Evolutionary conservation across 2,888 invertebrate species (phyloP).

Genomic region (Exephanes ischioxanthus): DNA sequence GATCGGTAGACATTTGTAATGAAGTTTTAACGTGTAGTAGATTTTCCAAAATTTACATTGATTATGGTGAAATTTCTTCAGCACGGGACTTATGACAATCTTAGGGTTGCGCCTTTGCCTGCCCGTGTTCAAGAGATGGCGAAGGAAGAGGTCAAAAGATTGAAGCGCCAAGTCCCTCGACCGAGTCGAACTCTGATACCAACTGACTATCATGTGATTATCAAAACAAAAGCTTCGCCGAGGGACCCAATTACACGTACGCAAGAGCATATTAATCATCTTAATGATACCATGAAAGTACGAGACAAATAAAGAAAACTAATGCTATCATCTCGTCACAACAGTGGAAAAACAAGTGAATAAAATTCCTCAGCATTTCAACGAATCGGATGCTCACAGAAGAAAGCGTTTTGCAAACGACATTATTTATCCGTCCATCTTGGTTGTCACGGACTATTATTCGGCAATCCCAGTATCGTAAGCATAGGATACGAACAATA

Average conservation of each 20-base stretch:
- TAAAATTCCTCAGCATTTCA: not conserved
- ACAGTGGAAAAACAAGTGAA: not conserved
- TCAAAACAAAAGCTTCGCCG: slow-evolving; percentile 1
- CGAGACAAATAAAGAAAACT: not conserved
- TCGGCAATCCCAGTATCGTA: too few species aligned
- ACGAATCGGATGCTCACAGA: not conserved
- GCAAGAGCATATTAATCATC: not conserved
- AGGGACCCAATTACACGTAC: not conserved
- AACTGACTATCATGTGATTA: slow-evolving; percentile 18
- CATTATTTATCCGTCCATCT: slow-evolving; percentile 15
- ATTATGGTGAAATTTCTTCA: not conserved
- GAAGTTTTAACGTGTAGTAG: not conserved
- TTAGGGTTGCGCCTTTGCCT: not conserved
- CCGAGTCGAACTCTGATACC: not conserved
- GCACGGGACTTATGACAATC: slow-evolving; percentile 14
- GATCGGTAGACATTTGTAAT: not conserved
- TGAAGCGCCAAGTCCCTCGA: not conserved
- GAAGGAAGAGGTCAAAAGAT: not conserved
- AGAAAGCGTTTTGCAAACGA: slow-evolving; percentile 4
- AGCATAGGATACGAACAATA: too few species aligned
- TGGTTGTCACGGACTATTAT: not conserved
- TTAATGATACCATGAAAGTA: not conserved
- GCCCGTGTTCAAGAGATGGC: slow-evolving; percentile 3
- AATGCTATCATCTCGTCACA: not conserved
- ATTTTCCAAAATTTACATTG: not conserved